Percentiles rank a stretch among this genome's conserved stretches.
These are phyloP conservation scores for Apamea crenata DNA, from an alignment of 2,888 invertebrate genomes.

Conservation along the genomic window DNA sequence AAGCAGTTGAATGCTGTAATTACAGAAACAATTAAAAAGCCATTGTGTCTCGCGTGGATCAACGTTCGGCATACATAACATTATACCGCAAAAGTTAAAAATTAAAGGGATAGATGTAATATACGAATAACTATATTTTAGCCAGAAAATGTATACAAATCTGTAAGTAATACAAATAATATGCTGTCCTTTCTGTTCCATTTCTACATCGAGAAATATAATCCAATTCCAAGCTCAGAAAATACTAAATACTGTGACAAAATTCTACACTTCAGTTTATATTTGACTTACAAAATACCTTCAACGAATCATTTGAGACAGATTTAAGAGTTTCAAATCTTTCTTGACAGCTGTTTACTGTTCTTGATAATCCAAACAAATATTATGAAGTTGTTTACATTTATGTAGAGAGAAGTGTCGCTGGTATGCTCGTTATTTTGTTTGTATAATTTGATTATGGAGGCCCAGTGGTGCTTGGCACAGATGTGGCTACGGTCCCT, in stretches of 20 bases:
- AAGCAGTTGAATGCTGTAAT: neutral
- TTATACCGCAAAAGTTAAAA: neutral
- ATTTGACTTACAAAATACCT: conserved; percentile 40
- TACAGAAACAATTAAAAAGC: neutral
- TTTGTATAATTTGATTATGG: conserved; percentile 74
- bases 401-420: conserved; percentile 74
- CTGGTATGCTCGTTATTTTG: conserved; percentile 66
- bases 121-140: neutral
- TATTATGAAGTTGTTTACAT: conserved; percentile 81
- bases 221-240: conserved; percentile 19
- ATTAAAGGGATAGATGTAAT: too few relatives aligned
- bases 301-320: conserved; percentile 60
- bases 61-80: neutral
- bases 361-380: conserved; percentile 82
- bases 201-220: conserved; percentile 3
- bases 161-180: neutral
- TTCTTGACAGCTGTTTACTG: conserved; percentile 82
- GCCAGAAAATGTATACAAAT: neutral
- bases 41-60: neutral
- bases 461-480: conserved; percentile 20
- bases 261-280: conserved; percentile 25
- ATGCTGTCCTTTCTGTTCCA: neutral
- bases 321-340: conserved; percentile 79
- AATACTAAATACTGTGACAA: conserved; percentile 12
- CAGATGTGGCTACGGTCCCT: conserved; percentile 45